Percentiles rank a stretch among this genome's conserved stretches.
Evolutionary conservation across 2,888 invertebrate species (phyloP).

Genomic region (Zygaena filipendulae): DNA sequence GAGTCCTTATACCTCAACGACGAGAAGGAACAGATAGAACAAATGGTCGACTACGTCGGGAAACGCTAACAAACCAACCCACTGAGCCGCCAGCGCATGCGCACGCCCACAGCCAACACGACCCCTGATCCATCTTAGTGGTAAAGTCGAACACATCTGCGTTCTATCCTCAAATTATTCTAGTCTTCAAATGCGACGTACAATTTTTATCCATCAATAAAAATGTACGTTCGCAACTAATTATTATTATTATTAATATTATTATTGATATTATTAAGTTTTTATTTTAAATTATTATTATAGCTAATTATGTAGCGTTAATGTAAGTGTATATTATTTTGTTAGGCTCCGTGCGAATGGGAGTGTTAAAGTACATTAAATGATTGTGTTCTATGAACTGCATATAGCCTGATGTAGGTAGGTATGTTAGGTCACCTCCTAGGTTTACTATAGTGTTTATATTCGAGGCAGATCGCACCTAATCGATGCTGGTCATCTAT

Average conservation of each 20-base stretch:
- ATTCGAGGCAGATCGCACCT: constrained; percentile 31
- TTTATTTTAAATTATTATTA: constrained; percentile 31
- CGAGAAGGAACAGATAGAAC: constrained; percentile 80
- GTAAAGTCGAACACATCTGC: constrained; percentile 54
- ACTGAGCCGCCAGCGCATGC: neutral
- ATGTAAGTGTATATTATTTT: too few relatives aligned
- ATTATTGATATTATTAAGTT: too few relatives aligned
- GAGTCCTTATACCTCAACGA: constrained; percentile 81
- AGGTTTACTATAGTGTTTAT: constrained; percentile 30
- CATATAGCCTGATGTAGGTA: too few relatives aligned
- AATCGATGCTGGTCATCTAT: constrained; percentile 51
- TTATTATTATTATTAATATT: constrained; percentile 34
- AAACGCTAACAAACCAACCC: constrained; percentile 69
- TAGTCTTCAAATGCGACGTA: constrained; percentile 62
- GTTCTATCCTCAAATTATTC: constrained; percentile 68
- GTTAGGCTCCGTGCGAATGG: constrained; percentile 39
- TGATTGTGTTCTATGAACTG: constrained; percentile 29
- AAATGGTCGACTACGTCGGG: constrained; percentile 84
- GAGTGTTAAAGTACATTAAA: constrained; percentile 53
- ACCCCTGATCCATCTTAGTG: constrained; percentile 44
- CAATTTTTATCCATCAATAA: constrained; percentile 35
- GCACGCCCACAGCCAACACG: constrained; percentile 26
- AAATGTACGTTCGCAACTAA: constrained; percentile 62
- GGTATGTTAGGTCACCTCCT: constrained; percentile 43
- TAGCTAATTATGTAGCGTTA: constrained; percentile 50